Base-by-base conservation (phyloP, 2,113 vertebrate genomes). In the Heterocephalus glaber region DNA sequence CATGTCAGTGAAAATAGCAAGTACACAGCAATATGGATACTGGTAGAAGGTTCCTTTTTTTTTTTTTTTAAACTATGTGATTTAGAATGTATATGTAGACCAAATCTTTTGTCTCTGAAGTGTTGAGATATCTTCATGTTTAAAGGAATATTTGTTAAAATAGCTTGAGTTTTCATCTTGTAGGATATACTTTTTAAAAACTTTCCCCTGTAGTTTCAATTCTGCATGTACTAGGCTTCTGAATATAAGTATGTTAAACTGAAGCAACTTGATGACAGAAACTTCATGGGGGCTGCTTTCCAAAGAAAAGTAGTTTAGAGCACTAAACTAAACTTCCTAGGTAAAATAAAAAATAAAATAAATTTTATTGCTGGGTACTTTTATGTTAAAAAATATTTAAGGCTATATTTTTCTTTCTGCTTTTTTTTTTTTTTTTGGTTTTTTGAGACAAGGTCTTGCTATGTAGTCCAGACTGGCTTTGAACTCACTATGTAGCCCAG, bases 1-100 rank as follows among this genome's bases (percentile, higher is more conserved):
- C 66, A 1, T 94, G 61, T 94, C 66, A 70, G 33, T 89, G 13
- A 77, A 86, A 90, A 92, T 22, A 77, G 30, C n/a, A 86, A 79
- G 65, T 82, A 17, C 7, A 86, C 30, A 94, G 56, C 7, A 86
- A 12, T 74, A 54, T 83, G 63, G 86, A 63, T 86, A 28, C 22
- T 74, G 41, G 70, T 44, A 86, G 89, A 68, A 76, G 86, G 58
- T 82, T 89, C n/a, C 49, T 54, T 63, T 89, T 91, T 82, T 19
- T 9, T 20, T 72, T 72, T 80, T 49, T n/a, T 35, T 38, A 13
- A 72, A 24, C 44, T 22, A 38, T 38, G 24, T 74, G 24, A 74
- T 41, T 41, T 44, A 41, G 38, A 72, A 8, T 56, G 54, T 56
- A 56, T 56, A 56, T 56, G 13, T 56, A 56, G 54, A 56, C 54